Evolutionary conservation across 1,140 invertebrate species (phyloP).

Genomic region (Maniola jurtina): DNA sequence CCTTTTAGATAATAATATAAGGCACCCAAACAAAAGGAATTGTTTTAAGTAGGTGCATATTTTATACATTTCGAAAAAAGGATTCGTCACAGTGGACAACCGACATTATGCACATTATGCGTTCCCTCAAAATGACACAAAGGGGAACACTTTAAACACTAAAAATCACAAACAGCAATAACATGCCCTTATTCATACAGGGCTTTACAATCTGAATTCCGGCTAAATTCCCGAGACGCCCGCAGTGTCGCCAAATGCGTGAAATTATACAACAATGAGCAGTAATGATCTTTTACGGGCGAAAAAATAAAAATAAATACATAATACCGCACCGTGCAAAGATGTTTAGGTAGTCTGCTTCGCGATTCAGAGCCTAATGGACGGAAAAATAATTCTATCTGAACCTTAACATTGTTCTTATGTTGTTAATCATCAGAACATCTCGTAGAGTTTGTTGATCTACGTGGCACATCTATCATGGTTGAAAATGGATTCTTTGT

Average conservation of each 20-base stretch:
- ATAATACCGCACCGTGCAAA: slow-evolving; percentile 42
- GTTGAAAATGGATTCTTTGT: too few species aligned
- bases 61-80: not conserved
- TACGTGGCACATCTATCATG: too few species aligned
- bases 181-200: slow-evolving; percentile 47
- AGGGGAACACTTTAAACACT: slow-evolving; percentile 49
- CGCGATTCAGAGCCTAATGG: slow-evolving; percentile 34
- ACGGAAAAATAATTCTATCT: too few species aligned
- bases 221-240: slow-evolving; percentile 62
- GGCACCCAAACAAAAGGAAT: not conserved
- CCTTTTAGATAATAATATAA: too few species aligned
- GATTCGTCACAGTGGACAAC: slow-evolving; percentile 39
- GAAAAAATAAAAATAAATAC: slow-evolving; percentile 66
- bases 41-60: slow-evolving; percentile 11
- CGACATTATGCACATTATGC: slow-evolving; percentile 26
- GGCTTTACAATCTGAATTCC: slow-evolving; percentile 54
- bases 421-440: too few species aligned
- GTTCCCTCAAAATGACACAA: slow-evolving; percentile 22
- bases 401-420: too few species aligned
- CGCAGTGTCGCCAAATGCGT: slow-evolving; percentile 71
- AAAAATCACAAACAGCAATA: slow-evolving; percentile 50
- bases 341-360: slow-evolving; percentile 27
- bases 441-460: too few species aligned
- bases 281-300: slow-evolving; percentile 67
- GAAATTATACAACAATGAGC: slow-evolving; percentile 71